A percentile compares a stretch with the other conserved stretches of the same genome.
Conservation (phyloP, 2,888 invertebrate species). For the Thymelicus acteon region DNA sequence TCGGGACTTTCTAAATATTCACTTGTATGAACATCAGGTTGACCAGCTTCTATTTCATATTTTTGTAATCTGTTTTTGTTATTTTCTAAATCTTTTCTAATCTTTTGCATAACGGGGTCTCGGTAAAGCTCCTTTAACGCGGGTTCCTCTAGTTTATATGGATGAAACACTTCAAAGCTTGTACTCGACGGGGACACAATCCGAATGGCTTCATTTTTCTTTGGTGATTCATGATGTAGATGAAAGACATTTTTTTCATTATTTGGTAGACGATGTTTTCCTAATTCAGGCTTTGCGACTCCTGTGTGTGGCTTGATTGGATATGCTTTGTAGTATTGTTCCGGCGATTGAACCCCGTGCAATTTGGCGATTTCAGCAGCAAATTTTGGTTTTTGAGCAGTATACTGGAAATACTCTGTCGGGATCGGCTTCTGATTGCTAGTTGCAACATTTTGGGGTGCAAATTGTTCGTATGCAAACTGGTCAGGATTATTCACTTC, state of each 20-base stretch:
- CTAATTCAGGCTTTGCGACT: constrained; percentile 59
- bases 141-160: constrained; percentile 72
- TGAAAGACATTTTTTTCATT: constrained; percentile 53
- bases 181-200: constrained; percentile 58
- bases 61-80: constrained; percentile 63
- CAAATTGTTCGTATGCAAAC: constrained; percentile 48
- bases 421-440: constrained; percentile 53
- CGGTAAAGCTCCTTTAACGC: constrained; percentile 67
- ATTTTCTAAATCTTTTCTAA: constrained; percentile 63
- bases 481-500: constrained; percentile 61
- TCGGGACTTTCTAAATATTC: constrained; percentile 73
- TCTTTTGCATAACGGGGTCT: constrained; percentile 69
- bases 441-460: constrained; percentile 32
- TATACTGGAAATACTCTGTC: constrained; percentile 70
- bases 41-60: constrained; percentile 68
- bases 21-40: constrained; percentile 61
- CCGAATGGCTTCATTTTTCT: constrained; percentile 50
- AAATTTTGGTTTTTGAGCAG: constrained; percentile 74
- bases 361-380: constrained; percentile 69
- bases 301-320: constrained; percentile 66
- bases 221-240: constrained; percentile 62
- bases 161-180: constrained; percentile 74
- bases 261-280: constrained; percentile 65
- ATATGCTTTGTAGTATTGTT: constrained; percentile 65
- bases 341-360: constrained; percentile 70